Base-by-base conservation (phyloP, 2,113 vertebrate genomes). In the Gallinago jamesoni region DNA sequence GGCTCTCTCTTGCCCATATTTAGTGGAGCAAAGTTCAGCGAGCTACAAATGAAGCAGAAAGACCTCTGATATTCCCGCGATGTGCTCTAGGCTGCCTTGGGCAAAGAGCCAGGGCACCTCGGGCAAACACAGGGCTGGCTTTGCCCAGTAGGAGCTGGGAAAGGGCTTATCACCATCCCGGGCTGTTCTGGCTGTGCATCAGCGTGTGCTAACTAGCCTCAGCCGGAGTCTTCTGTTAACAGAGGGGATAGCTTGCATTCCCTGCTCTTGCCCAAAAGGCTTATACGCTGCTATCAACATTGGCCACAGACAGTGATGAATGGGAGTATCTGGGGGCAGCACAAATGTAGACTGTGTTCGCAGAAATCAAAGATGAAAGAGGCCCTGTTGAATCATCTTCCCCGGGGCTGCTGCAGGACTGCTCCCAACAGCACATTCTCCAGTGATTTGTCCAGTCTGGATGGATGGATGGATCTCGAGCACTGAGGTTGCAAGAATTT, bases 11-110 rank as follows among this genome's bases (percentile, higher is more conserved):
- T 5, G 55, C 68, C 56, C 2, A 1, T 88, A 8, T 92, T 95
- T 94, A 77, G 86, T 14, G 45, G 81, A 68, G n/a, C 63, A 92
- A 96, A 97, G 95, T 94, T 93, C 94, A 96, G 35, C 0, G 52
- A 78, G 94, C 19, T 59, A 48, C 63, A 79, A 33, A 78, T 0
- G 43, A 31, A 59, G 72, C 89, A 27, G 67, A 76, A 84, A 74
- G 67, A 45, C 7, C 83, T 59, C 48, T 30, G 83, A 24, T 57
- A 14, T 5, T 12, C 41, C 80, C 3, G 12, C 52, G 31, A 12
- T 8, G 1, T 2, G 64, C 85, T 22, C 84, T 0, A 13, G 84
- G 84, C 69, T 85, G 80, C 87, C 83, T n/a, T 5, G 48, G 91
- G 85, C 81, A 68, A 28, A 4, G 6, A 4, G 90, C 78, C 92